Percentiles rank a stretch among this genome's conserved stretches.
phyloP scores from a whole-genome alignment of 1,140 invertebrate species.

The Leptinotarsa texana region DNA sequence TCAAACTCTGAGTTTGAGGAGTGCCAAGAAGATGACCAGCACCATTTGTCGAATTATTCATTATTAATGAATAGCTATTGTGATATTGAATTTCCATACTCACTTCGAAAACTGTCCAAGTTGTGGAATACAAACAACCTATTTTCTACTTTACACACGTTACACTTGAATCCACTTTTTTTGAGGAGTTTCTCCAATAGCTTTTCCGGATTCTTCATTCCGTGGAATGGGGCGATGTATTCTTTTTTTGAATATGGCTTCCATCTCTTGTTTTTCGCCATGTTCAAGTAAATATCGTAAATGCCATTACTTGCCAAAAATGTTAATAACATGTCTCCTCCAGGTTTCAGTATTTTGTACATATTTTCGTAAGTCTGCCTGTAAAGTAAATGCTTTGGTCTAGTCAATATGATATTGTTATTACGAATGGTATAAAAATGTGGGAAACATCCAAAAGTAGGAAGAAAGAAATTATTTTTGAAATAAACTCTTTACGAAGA shows the following conservation, averaged over 20 bases:
- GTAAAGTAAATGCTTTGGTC: constrained; percentile 43
- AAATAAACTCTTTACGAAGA: too few species aligned
- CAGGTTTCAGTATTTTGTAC: constrained; percentile 64
- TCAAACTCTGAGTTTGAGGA: too few species aligned
- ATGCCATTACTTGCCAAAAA: constrained; percentile 73
- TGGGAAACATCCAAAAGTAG: too few species aligned
- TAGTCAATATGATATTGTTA: too few species aligned
- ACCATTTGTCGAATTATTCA: too few species aligned
- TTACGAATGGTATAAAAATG: too few species aligned
- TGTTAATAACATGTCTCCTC: constrained; percentile 70
- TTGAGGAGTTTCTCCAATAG: constrained; percentile 65
- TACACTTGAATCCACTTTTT: constrained; percentile 68
- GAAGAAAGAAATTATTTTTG: too few species aligned
- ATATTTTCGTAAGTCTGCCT: constrained; percentile 70
- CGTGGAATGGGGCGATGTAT: constrained; percentile 69
- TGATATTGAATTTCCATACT: constrained; percentile 39
- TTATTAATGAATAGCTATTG: too few species aligned
- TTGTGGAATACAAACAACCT: constrained; percentile 68
- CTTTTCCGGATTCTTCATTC: constrained; percentile 65
- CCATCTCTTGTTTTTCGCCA: constrained; percentile 66
- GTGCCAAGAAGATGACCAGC: too few species aligned
- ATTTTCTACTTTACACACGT: constrained; percentile 67
- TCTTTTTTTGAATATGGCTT: constrained; percentile 67
- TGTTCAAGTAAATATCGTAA: constrained; percentile 69
- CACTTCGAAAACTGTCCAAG: constrained; percentile 63